Conservation (phyloP, 2,888 invertebrate species). For the Zygogramma bicolorata region DNA sequence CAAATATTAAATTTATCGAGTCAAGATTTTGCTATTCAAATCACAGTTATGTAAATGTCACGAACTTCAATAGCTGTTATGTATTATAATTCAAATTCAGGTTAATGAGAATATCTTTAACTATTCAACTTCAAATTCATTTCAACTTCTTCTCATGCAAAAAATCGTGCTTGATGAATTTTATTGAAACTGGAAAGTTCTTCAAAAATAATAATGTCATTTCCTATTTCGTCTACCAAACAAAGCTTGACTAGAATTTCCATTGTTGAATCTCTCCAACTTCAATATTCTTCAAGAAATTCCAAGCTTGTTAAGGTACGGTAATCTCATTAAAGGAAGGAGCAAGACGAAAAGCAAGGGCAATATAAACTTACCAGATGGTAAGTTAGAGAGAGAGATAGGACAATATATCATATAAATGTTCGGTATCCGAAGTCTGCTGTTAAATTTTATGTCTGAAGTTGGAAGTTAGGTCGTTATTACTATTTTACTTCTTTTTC, state of each 20-base stretch:
- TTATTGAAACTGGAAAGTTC: neutral
- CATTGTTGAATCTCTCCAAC: conserved; percentile 4
- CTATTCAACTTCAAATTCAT: too few relatives aligned
- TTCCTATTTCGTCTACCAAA: neutral
- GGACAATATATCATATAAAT: conserved; percentile 51
- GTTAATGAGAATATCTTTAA: too few relatives aligned
- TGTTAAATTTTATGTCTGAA: conserved; percentile 61
- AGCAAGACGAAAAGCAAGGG: conserved; percentile 34
- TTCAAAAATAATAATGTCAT: neutral
- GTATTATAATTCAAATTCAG: too few relatives aligned
- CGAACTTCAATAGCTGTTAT: too few relatives aligned
- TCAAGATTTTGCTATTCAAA: too few relatives aligned
- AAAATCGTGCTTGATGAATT: neutral
- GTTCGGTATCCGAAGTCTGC: conserved; percentile 55
- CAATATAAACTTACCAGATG: conserved; percentile 54
- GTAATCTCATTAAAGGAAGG: conserved; percentile 24
- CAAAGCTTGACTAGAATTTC: neutral
- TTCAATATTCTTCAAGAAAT: conserved; percentile 6
- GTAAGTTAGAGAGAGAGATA: conserved; percentile 48
- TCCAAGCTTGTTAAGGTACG: conserved; percentile 4
- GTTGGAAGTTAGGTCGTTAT: conserved; percentile 58
- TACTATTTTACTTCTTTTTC: conserved; percentile 42
- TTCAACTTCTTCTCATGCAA: too few relatives aligned
- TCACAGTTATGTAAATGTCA: too few relatives aligned
- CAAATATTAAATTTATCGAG: too few relatives aligned